Conservation (phyloP, 2,797 vertebrate species). For the Neosilurus mollespiculum region DNA sequence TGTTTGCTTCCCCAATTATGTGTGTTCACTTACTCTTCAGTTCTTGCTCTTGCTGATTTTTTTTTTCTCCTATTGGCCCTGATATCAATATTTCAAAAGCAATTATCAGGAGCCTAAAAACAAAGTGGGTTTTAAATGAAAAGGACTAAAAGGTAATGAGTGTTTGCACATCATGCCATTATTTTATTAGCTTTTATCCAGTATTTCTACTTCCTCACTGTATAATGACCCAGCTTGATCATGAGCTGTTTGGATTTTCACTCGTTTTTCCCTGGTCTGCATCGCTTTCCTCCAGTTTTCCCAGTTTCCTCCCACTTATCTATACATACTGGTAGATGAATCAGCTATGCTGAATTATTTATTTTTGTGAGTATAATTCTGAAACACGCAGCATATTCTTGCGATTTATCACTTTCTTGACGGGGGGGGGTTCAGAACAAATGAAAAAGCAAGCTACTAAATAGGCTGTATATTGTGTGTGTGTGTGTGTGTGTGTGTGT, state of each 20-base stretch:
- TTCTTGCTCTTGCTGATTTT: conserved; percentile 10
- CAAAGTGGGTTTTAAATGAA: background rate
- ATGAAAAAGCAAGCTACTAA: background rate
- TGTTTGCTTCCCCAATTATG: background rate
- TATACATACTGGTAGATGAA: background rate
- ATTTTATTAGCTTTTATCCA: background rate
- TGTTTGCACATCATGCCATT: background rate
- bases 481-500: too few species aligned
- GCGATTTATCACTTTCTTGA: background rate
- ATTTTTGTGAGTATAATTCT: background rate
- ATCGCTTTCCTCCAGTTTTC: background rate
- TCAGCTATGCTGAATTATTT: background rate
- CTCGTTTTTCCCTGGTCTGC: too few species aligned
- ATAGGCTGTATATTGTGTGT: background rate
- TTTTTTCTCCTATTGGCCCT: background rate
- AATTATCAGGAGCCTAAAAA: background rate
- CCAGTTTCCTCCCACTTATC: too few species aligned
- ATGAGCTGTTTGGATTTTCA: background rate
- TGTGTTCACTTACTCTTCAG: conserved; percentile 8
- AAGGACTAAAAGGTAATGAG: too few species aligned
- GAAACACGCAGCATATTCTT: background rate
- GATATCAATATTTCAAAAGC: background rate
- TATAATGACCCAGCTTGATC: background rate
- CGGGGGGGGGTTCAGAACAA: background rate
- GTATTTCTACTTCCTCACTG: background rate